These are phyloP conservation scores for Philaethria dido DNA, from an alignment of 2,888 invertebrate genomes.

Conservation along the genomic window DNA sequence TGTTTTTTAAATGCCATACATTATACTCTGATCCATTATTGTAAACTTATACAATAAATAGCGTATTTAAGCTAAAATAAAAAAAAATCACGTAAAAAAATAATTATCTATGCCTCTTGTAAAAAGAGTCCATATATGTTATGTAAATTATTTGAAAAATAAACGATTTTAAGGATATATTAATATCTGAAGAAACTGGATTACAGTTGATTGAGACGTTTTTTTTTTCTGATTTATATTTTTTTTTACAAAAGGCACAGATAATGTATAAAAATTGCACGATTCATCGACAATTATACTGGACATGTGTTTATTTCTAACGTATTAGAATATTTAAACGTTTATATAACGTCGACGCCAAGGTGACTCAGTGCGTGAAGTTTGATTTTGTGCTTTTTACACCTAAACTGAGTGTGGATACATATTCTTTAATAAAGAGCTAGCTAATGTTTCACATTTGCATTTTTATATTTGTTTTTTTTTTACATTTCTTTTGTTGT, in stretches of 20 bases:
- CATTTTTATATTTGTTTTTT: background rate
- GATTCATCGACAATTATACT: conserved; percentile 17
- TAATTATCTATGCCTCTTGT: conserved; percentile 2
- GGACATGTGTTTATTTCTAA: conserved; percentile 10
- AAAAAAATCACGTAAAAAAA: conserved; percentile 1
- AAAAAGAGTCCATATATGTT: background rate
- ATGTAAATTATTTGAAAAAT: no score
- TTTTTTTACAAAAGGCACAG: conserved; percentile 1
- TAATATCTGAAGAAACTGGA: no score
- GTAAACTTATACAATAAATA: conserved; percentile 11
- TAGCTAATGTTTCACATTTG: conserved; percentile 7
- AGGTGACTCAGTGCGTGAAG: background rate
- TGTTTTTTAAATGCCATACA: conserved; percentile 22
- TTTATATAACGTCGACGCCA: background rate
- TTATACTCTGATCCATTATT: conserved; percentile 9
- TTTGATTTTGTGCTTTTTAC: conserved; percentile 9
- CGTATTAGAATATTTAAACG: background rate
- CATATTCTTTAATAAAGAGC: conserved; percentile 11
- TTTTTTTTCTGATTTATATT: background rate
- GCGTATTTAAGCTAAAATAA: conserved; percentile 6
- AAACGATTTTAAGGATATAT: no score
- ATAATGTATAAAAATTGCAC: background rate
- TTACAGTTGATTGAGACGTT: no score
- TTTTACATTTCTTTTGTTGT: background rate
- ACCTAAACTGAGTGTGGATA: conserved; percentile 12